These are phyloP conservation scores for Vulpes vulpes DNA, from an alignment of 2,113 vertebrate genomes.

Conservation along the genomic window DNA sequence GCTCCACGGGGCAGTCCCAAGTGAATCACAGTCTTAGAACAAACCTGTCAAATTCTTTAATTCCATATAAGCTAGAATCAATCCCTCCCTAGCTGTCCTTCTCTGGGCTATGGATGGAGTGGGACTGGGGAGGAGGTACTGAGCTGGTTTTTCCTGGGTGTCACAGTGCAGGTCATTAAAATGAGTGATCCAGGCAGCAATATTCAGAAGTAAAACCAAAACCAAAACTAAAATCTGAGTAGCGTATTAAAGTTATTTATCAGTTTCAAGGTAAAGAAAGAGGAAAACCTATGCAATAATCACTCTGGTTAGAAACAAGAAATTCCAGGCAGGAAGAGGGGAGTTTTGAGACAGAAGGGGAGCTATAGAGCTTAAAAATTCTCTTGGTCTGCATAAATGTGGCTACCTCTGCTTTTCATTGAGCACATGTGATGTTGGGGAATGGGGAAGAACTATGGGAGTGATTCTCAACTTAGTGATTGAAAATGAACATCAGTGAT, in stretches of 20 bases:
- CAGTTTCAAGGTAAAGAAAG: not conserved
- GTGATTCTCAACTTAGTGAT: not conserved
- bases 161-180: not conserved
- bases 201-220: slow-evolving; percentile 8
- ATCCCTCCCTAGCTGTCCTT: not conserved
- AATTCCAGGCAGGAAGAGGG: not conserved
- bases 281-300: not conserved
- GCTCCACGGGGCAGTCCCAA: not conserved
- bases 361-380: not conserved
- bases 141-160: not conserved
- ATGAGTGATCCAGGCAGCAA: not conserved
- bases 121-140: not conserved
- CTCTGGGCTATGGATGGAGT: not conserved
- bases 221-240: not conserved
- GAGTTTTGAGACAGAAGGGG: not conserved
- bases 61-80: not conserved
- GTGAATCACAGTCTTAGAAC: not conserved
- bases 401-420: not conserved
- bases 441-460: not conserved
- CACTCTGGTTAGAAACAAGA: not conserved
- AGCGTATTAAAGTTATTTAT: not conserved
- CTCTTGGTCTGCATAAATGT: not conserved
- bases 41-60: not conserved
- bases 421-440: not conserved
- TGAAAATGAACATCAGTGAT: not conserved